phyloP scores from a whole-genome alignment of 2,797 vertebrate genomes.

The Carduelis carduelis region DNA sequence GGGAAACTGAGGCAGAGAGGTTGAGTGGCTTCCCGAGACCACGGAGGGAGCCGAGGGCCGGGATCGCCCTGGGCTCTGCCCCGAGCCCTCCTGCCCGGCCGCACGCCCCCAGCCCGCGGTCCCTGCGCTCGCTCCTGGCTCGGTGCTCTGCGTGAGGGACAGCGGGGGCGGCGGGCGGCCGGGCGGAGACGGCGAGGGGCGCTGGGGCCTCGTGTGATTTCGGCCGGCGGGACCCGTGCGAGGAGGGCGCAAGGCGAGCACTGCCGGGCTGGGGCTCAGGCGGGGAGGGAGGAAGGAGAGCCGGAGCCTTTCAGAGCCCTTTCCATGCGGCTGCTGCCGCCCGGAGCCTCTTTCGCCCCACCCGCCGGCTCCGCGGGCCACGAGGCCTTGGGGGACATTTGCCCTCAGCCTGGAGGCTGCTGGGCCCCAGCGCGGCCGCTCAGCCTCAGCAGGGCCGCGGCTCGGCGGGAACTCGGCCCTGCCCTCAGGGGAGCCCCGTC shows the following conservation, averaged over 20 bases:
- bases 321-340: background rate
- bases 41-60: background rate
- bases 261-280: background rate
- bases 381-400: background rate
- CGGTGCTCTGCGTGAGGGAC: background rate
- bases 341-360: fast-evolving
- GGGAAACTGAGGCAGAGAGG: slow-evolving; percentile 15
- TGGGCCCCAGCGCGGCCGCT: background rate
- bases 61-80: background rate
- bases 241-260: background rate
- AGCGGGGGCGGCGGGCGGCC: background rate
- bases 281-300: background rate
- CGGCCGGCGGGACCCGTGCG: background rate
- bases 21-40: background rate
- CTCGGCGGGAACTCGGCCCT: fast-evolving
- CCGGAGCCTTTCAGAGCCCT: background rate
- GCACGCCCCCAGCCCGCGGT: fast-evolving
- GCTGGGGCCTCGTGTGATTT: background rate
- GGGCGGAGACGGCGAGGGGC: background rate
- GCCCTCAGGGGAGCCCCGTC: background rate
- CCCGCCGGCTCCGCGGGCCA: background rate
- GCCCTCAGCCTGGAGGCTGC: background rate
- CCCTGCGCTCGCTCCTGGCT: background rate
- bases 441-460: background rate
- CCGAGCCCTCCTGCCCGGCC: background rate